Evolutionary conservation across 92 coral and sea anemone genomes (phyloP), one percentile per base, ranked within the genome.

Genomic region (Ricordea florida): DNA sequence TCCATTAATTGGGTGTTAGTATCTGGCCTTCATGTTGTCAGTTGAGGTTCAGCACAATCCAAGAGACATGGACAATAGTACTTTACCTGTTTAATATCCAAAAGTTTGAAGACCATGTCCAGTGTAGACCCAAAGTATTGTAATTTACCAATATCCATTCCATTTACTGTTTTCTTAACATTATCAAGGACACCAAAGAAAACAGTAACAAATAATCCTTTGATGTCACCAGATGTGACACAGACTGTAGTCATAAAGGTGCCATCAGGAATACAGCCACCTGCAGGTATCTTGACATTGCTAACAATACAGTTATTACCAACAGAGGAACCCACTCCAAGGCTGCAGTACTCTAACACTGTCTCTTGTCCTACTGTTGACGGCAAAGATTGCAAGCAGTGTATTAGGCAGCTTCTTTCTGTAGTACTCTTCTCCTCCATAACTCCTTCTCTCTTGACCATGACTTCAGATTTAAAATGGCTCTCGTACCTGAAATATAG

Each of bases 191-290:
- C 57, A 33, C 92, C 87, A 80, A 89, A 94, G 25, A 89, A 94
- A 48, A 92, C 91, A 6, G 97, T 91, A n/a, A 94, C 97, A 80
- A 78, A 94, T 64, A 94, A 66, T 32, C 89, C 96, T 28, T 41
- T 18, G 6, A 41, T 74, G 7, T 83, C 87, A 23, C 72, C 87
- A 15, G 49, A n/a, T 34, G 72, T 68, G 28, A 94, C 97, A 72
- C 97, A 92, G 0, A 83, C 83, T 3, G 98, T 94, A 57, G 84
- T 94, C 57, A 92, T 74, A 61, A 94, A 92, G 13, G 90, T 81
- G 41, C 48, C 24, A 24, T 79, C 76, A 11, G 97, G 94, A 22
- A 94, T 79, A 10, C 50, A 69, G 14, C 85, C 81, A 8, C 85
- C 93, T 10, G 60, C 73, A 27, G 98, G 97, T 53, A 94, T 80